These are phyloP conservation scores for Typhlomys cinereus DNA, from an alignment of 2,113 vertebrate species.

Conservation along the genomic window DNA sequence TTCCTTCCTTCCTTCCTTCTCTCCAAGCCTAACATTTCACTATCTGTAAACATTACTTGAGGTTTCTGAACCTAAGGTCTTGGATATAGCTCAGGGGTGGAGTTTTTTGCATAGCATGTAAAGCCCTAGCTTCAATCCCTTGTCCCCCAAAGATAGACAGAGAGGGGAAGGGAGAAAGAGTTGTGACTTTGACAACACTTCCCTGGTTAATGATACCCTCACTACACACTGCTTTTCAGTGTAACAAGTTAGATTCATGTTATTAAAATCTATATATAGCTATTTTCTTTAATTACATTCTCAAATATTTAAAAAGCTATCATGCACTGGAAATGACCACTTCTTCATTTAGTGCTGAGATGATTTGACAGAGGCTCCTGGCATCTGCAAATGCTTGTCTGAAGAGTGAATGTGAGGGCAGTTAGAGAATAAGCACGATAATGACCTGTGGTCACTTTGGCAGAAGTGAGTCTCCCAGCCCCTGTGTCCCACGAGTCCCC, in stretches of 20 bases:
- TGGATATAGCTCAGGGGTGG: not conserved
- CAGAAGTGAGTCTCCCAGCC: not conserved
- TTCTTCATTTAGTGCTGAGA: conserved; percentile 36
- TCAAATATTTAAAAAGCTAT: not conserved
- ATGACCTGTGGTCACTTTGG: not conserved
- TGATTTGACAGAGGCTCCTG: not conserved
- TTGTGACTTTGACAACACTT: not conserved
- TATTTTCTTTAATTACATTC: not conserved
- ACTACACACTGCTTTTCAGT: not conserved
- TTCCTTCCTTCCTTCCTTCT: not conserved
- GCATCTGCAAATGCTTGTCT: not conserved
- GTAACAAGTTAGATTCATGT: not conserved
- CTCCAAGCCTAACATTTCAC: too few species aligned
- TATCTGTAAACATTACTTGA: not conserved
- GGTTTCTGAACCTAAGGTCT: not conserved
- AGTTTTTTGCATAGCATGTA: too few species aligned
- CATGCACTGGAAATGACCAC: not conserved
- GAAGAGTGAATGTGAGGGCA: not conserved
- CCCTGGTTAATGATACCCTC: not conserved
- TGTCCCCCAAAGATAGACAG: too few species aligned
- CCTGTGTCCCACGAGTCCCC: too few species aligned
- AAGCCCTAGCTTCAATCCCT: not conserved
- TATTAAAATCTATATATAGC: not conserved
- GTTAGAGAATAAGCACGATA: not conserved
- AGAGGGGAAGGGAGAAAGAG: too few species aligned